phyloP scores from a whole-genome alignment of 2,888 invertebrate species.

The Thymelicus lineola region DNA sequence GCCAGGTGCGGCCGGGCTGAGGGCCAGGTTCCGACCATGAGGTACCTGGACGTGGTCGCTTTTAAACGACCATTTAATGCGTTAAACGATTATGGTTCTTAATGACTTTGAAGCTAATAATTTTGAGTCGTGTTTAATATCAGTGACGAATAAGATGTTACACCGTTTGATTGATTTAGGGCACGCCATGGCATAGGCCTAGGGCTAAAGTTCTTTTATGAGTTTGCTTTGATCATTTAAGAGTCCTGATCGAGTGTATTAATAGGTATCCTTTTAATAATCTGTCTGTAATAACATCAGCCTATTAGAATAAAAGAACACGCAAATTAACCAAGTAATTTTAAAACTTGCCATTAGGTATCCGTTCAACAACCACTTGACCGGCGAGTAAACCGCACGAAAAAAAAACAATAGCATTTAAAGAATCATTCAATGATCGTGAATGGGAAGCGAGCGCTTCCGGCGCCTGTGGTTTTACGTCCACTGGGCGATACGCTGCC shows the following conservation, averaged over 20 bases:
- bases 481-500: neutral
- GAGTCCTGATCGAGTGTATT: too few relatives aligned
- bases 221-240: too few relatives aligned
- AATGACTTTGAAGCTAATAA: neutral
- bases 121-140: too few relatives aligned
- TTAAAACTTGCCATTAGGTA: neutral
- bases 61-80: neutral
- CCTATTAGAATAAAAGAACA: too few relatives aligned
- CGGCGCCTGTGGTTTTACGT: neutral
- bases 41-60: conserved; percentile 43
- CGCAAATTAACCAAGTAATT: too few relatives aligned
- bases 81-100: neutral
- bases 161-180: too few relatives aligned
- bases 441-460: conserved; percentile 5
- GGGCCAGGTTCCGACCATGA: conserved; percentile 30
- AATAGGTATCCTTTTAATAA: too few relatives aligned
- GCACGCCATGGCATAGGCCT: too few relatives aligned
- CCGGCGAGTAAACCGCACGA: neutral
- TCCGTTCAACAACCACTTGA: neutral
- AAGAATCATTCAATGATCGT: conserved; percentile 2
- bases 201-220: too few relatives aligned
- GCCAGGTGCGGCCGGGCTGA: conserved; percentile 47
- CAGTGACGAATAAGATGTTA: too few relatives aligned
- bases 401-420: neutral
- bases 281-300: too few relatives aligned